Percentiles rank a stretch among this genome's conserved stretches.
Conservation (phyloP, 2,113 vertebrate genomes). For the Noturus placidus region DNA sequence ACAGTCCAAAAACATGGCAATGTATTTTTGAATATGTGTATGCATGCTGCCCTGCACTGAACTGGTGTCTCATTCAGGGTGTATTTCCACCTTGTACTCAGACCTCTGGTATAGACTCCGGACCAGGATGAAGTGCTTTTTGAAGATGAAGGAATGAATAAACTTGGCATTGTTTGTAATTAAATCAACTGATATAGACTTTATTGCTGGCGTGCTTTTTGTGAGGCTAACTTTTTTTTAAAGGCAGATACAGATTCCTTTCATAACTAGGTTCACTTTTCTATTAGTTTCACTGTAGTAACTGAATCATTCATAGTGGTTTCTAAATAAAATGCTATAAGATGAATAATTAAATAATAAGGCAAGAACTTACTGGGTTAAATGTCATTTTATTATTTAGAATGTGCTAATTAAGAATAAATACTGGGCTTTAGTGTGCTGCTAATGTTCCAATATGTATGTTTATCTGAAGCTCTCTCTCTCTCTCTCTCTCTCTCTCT, state of each 20-base stretch:
- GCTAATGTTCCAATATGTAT: background rate
- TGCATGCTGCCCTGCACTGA: background rate
- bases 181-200: background rate
- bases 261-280: background rate
- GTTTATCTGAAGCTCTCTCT: background rate
- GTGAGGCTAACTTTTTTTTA: background rate
- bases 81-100: background rate
- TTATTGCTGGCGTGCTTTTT: background rate
- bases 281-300: too few relatives aligned
- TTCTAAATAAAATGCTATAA: background rate
- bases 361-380: background rate
- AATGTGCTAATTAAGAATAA: background rate
- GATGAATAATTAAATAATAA: background rate
- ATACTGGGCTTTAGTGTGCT: background rate
- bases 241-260: background rate
- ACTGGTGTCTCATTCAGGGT: background rate
- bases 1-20: background rate
- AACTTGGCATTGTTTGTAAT: background rate
- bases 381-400: background rate
- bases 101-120: background rate
- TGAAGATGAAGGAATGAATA: background rate
- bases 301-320: background rate
- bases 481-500: conserved; percentile 8
- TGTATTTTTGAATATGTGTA: background rate
- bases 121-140: background rate